A percentile compares a stretch with the other conserved stretches of the same genome.
phyloP scores from a whole-genome alignment of 2,113 vertebrate genomes.

The Lonchura striata region DNA sequence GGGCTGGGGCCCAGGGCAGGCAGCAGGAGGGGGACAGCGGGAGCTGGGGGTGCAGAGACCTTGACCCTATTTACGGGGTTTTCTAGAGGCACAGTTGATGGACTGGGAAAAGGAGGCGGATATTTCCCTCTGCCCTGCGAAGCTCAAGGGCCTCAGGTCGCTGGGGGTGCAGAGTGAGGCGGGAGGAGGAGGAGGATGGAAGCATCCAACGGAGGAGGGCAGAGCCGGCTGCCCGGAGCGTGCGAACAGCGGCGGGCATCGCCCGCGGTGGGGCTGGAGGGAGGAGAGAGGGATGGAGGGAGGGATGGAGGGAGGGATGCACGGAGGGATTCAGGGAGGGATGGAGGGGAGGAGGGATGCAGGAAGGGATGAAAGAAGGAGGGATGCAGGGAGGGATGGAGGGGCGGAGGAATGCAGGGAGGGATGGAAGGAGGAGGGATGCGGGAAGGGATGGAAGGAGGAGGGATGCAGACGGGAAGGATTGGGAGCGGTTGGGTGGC shows the following conservation, averaged over 20 bases:
- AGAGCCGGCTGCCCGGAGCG: not conserved
- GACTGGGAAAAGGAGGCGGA: not conserved
- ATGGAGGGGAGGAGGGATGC: not conserved
- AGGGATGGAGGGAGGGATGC: not conserved
- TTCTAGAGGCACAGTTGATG: not conserved
- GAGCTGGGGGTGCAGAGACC: not conserved
- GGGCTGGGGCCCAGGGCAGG: not conserved
- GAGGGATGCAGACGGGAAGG: not conserved
- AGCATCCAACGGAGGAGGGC: not conserved
- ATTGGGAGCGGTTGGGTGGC: not conserved
- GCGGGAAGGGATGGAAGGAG: not conserved
- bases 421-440: too few relatives aligned
- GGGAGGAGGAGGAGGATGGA: not conserved
- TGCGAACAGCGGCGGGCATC: not conserved
- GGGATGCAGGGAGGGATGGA: too few relatives aligned
- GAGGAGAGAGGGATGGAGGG: not conserved
- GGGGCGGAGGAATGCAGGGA: too few relatives aligned
- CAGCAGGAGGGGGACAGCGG: not conserved
- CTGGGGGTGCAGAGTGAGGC: accelerated
- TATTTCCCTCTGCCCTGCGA: not conserved
- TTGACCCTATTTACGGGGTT: not conserved
- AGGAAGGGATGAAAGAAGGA: too few relatives aligned
- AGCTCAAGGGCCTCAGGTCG: not conserved
- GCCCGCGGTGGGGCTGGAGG: not conserved
- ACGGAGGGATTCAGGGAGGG: not conserved